Evolutionary conservation across 2,888 invertebrate species (phyloP), one percentile per base, ranked within the genome.

Genomic region (Apodemia mormo): DNA sequence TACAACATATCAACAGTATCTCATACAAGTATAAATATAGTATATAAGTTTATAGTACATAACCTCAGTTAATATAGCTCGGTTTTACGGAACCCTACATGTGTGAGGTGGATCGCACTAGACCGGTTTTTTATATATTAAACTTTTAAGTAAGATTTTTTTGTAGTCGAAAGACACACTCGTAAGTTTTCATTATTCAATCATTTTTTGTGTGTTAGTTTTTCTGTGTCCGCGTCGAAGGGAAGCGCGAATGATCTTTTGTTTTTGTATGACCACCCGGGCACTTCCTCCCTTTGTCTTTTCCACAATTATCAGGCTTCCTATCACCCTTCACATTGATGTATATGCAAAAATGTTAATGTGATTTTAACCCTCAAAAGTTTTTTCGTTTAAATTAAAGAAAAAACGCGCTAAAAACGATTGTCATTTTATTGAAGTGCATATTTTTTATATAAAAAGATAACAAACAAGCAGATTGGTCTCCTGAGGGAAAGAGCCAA

Each of bases 211-310:
- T 61, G 58, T 58, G 30, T 61, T 33, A 61, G 58, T 61, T 61
- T 61, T 61, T 33, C 12, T 33, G 58, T 61, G 56, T 58, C 58
- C 30, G 58, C 30, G 30, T 5, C 12, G 49, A 61, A 61, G 58
- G 58, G 58, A 61, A 61, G 58, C 58, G 58, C 58, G 58, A 61
- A 61, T 61, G 61, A 61, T 61, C 61, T 61, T 61, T 61, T 33
- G 61, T 61, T 61, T 61, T 61, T 61, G 61, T 45, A 12, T 61
- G 61, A 61, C 88, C 89, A 88, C 88, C 89, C 85, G 83, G 81
- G 81, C 80, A 85, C 85, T 89, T 92, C 92, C 92, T 92, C 85
- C 84, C 89, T 90, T 92, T 92, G 92, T 90, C 80, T 77, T 78
- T 78, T 88, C 85, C 87, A 80, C 82, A 45, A 45, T 10, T 79